Base-by-base conservation (phyloP, 2,888 invertebrate species). In the Theretra japonica region DNA sequence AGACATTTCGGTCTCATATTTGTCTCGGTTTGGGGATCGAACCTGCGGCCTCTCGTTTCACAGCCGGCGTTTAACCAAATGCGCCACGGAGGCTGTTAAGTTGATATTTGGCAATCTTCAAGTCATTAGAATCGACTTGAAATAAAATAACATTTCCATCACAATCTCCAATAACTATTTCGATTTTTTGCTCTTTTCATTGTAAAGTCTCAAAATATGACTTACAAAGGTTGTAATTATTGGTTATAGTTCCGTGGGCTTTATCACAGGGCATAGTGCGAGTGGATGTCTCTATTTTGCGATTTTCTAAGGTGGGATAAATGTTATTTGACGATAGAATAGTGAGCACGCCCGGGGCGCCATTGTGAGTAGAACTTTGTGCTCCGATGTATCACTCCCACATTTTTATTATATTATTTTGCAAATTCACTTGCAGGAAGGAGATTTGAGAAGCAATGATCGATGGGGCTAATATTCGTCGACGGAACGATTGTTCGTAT, bases 251-350 rank as follows among this genome's bases (percentile, higher is more conserved):
- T 86, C 88, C 87, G 85, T 88, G 83, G 81, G 88, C 88, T 88
- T 83, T 88, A 89, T 90, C 89, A 88, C 87, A 84, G 82, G 78
- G 81, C 86, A 84, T 93, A 93, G 92, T 93, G 77, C 78, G 71
- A 60, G 71, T 80, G 82, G 91, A 94, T 92, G 92, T 93, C 93
- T 94, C 90, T 88, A 94, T 94, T 92, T 94, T 90, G 93, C 91
- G 91, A 93, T 91, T 90, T 87, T 92, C 92, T 92, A 93, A 93
- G 92, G 94, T 93, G 93, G 93, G 92, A 91, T 94, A 93, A 94
- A 93, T 90, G 93, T 92, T 94, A 94, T 94, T 93, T 93, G 93
- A 94, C 92, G 92, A 94, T 87, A 86, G 88, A 85, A 90, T 91
- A 90, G 93, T 93, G 85, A 89, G 93, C 88, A 87, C 92, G 88